Conservation (phyloP, 2,113 vertebrate species). For the Chaetodon auriga region DNA sequence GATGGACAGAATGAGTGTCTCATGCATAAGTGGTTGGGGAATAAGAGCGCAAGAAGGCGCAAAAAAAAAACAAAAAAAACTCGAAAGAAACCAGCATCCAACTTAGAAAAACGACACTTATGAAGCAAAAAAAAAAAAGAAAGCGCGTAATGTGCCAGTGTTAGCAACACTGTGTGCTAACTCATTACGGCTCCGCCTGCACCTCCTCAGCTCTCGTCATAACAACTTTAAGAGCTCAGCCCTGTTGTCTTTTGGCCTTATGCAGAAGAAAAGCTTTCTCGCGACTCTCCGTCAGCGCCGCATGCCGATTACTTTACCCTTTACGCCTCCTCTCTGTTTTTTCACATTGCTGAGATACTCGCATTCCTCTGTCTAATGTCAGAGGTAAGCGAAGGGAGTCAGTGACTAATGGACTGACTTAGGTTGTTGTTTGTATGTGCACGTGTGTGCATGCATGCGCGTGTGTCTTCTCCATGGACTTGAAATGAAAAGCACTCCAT, state of each 20-base stretch:
- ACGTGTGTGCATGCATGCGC: neutral
- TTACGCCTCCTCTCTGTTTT: slow-evolving; percentile 39
- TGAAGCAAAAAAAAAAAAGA: slow-evolving; percentile 4
- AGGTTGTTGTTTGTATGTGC: slow-evolving; percentile 19
- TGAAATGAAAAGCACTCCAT: slow-evolving; percentile 41
- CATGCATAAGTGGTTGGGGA: neutral
- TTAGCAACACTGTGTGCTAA: neutral
- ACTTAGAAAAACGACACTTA: neutral
- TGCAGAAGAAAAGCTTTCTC: slow-evolving; percentile 28
- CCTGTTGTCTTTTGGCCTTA: slow-evolving; percentile 25
- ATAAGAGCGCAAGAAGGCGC: slow-evolving; percentile 6
- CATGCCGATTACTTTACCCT: slow-evolving; percentile 59
- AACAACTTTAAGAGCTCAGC: slow-evolving; percentile 9
- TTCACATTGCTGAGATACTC: slow-evolving; percentile 29
- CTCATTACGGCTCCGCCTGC: slow-evolving; percentile 14
- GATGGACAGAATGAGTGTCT: slow-evolving; percentile 17
- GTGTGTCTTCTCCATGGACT: slow-evolving; percentile 16
- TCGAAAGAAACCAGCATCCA: neutral
- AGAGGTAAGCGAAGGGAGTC: slow-evolving; percentile 42
- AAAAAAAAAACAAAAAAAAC: neutral
- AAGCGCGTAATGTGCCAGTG: neutral
- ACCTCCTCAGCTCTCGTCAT: neutral
- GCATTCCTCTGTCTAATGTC: slow-evolving; percentile 42
- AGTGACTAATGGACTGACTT: slow-evolving; percentile 42
- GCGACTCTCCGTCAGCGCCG: slow-evolving; percentile 30